phyloP scores from a whole-genome alignment of 2,113 vertebrate genomes.

The Illadopsis cleaveri region DNA sequence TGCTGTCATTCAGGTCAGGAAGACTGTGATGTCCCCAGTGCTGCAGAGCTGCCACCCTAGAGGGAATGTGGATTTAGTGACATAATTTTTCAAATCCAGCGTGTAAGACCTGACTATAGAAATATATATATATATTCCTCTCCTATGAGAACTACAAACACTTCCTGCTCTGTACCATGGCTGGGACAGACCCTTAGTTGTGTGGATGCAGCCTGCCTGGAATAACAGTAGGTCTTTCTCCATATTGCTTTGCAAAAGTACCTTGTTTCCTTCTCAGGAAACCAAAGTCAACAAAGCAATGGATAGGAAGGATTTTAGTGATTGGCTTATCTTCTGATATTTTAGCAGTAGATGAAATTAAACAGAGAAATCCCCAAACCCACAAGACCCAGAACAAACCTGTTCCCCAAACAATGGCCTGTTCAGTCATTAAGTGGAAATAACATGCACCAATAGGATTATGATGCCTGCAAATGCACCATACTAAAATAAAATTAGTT shows the following conservation, averaged over 20 bases:
- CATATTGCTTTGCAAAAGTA: not conserved
- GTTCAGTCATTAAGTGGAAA: slow-evolving; percentile 15
- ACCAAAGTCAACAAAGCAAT: not conserved
- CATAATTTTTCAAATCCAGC: not conserved
- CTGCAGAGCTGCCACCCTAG: not conserved
- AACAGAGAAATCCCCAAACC: not conserved
- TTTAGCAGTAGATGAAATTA: not conserved
- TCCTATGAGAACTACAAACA: not conserved
- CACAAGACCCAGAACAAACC: not conserved
- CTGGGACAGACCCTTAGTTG: not conserved
- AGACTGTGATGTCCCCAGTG: not conserved
- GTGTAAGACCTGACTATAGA: not conserved
- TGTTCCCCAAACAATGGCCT: not conserved
- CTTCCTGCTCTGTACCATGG: not conserved
- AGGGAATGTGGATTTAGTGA: not conserved
- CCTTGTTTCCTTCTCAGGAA: not conserved
- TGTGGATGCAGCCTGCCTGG: not conserved
- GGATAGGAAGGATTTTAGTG: not conserved
- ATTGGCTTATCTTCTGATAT: not conserved
- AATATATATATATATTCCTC: not conserved
- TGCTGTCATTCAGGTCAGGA: not conserved
- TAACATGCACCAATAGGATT: slow-evolving; percentile 35
- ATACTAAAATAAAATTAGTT: slow-evolving; percentile 37
- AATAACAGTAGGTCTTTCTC: not conserved
- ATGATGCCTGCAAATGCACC: slow-evolving; percentile 4